Conservation (phyloP, 2,888 invertebrate genomes). For the Drosophila neotestacea region DNA sequence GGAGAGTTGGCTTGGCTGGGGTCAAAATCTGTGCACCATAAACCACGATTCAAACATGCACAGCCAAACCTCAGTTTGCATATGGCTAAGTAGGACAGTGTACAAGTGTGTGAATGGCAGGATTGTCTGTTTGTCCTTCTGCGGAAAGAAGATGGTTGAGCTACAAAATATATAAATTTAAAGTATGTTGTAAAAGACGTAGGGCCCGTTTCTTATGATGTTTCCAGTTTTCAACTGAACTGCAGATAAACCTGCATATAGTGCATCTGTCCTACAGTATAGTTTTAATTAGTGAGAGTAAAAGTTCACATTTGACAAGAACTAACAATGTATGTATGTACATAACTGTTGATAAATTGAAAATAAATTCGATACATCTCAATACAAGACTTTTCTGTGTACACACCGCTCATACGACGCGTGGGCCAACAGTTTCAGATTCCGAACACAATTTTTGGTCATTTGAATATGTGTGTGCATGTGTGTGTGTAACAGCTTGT, state of each 20-base stretch:
- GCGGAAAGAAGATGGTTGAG: constrained; percentile 3
- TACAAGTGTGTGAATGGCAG: background rate
- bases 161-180: constrained; percentile 20
- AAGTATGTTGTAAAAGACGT: constrained; percentile 6
- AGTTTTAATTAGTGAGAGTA: constrained; percentile 10
- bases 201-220: background rate
- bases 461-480: constrained; percentile 9
- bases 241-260: background rate
- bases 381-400: constrained; percentile 4
- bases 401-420: constrained; percentile 35
- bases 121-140: constrained; percentile 4
- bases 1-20: constrained; percentile 8
- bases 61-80: constrained; percentile 11
- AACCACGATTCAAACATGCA: constrained; percentile 25
- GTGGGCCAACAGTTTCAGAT: constrained; percentile 10
- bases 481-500: constrained; percentile 26
- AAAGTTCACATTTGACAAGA: background rate
- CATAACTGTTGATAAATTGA: constrained; percentile 19
- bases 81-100: constrained; percentile 14
- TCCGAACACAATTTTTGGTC: constrained; percentile 5
- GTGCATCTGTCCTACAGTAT: background rate
- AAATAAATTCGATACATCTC: constrained; percentile 26
- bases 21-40: constrained; percentile 27
- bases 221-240: background rate
- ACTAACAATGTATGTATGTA: background rate